phyloP scores from a whole-genome alignment of 2,888 invertebrate genomes.

The Nycteola revayana region DNA sequence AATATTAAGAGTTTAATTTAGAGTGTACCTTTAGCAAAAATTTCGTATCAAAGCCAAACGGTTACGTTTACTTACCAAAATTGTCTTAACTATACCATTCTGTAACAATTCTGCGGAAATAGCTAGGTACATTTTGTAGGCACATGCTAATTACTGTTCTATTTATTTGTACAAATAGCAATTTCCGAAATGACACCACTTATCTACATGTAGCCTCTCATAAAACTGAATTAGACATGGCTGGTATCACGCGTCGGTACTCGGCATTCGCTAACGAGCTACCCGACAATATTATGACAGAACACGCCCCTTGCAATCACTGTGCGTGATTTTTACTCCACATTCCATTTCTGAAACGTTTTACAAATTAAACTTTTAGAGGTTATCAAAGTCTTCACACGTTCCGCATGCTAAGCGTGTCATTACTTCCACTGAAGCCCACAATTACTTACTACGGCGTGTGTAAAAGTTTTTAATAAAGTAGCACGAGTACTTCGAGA shows the following conservation, averaged over 20 bases:
- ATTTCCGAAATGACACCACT: slow-evolving; percentile 3
- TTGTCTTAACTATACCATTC: no score
- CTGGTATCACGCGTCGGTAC: no score
- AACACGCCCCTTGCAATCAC: slow-evolving; percentile 66
- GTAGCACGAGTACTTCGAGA: slow-evolving; percentile 40
- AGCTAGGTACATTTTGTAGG: no score
- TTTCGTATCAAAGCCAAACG: no score
- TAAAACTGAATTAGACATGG: slow-evolving; percentile 34
- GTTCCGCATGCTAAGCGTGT: slow-evolving; percentile 65
- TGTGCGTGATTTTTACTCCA: slow-evolving; percentile 66
- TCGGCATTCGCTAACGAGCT: slow-evolving; percentile 52
- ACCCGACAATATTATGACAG: slow-evolving; percentile 69
- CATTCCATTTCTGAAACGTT: slow-evolving; percentile 70
- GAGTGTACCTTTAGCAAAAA: no score
- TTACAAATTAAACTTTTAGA: slow-evolving; percentile 61
- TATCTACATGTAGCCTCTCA: slow-evolving; percentile 7
- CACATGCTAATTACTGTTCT: no score
- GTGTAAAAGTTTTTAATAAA: slow-evolving; percentile 52
- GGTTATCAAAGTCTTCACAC: slow-evolving; percentile 64
- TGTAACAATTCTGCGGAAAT: no score
- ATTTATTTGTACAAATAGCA: background rate
- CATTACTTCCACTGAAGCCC: slow-evolving; percentile 58
- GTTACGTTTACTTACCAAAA: no score
- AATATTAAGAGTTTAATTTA: no score
- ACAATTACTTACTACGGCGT: slow-evolving; percentile 61